Evolutionary conservation across 2,797 vertebrate species (phyloP).

Genomic region (Crenuchus spilurus): DNA sequence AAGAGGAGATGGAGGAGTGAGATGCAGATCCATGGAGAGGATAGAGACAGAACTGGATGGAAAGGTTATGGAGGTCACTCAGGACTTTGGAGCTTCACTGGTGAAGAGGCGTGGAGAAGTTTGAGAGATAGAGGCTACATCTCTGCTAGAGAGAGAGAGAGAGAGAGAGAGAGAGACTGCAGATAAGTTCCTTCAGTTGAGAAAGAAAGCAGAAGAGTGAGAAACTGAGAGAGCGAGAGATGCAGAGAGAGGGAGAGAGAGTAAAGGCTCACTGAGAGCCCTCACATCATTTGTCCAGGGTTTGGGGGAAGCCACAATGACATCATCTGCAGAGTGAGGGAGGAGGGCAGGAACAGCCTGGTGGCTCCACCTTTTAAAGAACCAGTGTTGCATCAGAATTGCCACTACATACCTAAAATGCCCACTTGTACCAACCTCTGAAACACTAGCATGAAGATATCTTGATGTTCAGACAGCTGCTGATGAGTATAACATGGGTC

Average conservation of each 20-base stretch:
- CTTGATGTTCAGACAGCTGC: not conserved
- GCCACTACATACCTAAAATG: not conserved
- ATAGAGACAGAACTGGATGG: not conserved
- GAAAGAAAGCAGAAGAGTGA: conserved; percentile 2
- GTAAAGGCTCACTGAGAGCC: conserved; percentile 49
- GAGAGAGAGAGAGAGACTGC: conserved; percentile 29
- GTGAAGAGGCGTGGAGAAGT: conserved; percentile 53
- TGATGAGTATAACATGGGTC: not conserved
- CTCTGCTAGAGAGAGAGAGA: conserved; percentile 45
- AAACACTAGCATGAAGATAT: not conserved
- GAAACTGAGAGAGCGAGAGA: conserved; percentile 6
- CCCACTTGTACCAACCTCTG: not conserved
- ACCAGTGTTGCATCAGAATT: conserved; percentile 21
- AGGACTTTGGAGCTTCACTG: conserved; percentile 42
- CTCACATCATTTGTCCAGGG: conserved; percentile 59
- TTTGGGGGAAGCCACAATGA: conserved; percentile 55
- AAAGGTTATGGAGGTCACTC: conserved; percentile 42
- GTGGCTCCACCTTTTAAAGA: conserved; percentile 59
- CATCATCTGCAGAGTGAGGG: conserved; percentile 49
- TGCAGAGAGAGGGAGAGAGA: conserved; percentile 45
- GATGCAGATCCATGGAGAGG: conserved; percentile 47
- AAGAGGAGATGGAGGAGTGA: conserved; percentile 33
- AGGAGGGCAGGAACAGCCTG: conserved; percentile 41
- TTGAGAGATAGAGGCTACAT: conserved; percentile 56
- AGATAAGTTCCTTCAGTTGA: conserved; percentile 51